A percentile compares a stretch with the other conserved stretches of the same genome.
Conservation (phyloP, 2,888 invertebrate species). For the Orchesella flavescens region DNA sequence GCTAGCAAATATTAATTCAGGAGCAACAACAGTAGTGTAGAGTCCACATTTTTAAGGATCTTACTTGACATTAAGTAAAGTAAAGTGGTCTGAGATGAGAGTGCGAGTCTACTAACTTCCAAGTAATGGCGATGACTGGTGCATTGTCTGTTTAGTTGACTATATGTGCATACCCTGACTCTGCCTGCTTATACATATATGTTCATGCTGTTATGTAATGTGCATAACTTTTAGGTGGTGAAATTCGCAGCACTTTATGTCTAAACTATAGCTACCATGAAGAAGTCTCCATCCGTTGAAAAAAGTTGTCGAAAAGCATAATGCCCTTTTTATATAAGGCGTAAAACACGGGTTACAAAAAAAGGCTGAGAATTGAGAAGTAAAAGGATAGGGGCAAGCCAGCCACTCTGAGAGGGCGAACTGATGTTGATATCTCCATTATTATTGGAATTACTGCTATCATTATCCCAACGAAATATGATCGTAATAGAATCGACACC, state of each 20-base stretch:
- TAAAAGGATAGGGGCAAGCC: too few species aligned
- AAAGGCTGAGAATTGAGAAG: not conserved
- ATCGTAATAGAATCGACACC: conserved; percentile 20
- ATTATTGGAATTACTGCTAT: conserved; percentile 23
- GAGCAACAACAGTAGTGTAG: not conserved
- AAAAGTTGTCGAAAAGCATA: not conserved
- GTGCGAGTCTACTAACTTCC: not conserved
- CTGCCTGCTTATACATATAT: too few species aligned
- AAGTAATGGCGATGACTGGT: not conserved
- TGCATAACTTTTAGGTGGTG: not conserved
- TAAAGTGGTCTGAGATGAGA: conserved; percentile 9
- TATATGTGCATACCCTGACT: too few species aligned
- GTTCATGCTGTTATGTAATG: too few species aligned
- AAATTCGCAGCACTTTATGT: not conserved
- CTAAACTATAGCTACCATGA: not conserved
- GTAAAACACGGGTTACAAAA: conserved; percentile 9
- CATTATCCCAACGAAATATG: conserved; percentile 25
- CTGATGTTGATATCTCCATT: conserved; percentile 7
- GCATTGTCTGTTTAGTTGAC: too few species aligned
- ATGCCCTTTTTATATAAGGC: not conserved
- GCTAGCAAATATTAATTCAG: not conserved
- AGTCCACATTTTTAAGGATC: conserved; percentile 25
- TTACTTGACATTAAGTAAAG: conserved; percentile 18
- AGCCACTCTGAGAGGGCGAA: too few species aligned
- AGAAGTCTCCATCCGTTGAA: not conserved